These are phyloP conservation scores for Pitta sordida DNA, from an alignment of 2,113 vertebrate genomes.

Conservation along the genomic window DNA sequence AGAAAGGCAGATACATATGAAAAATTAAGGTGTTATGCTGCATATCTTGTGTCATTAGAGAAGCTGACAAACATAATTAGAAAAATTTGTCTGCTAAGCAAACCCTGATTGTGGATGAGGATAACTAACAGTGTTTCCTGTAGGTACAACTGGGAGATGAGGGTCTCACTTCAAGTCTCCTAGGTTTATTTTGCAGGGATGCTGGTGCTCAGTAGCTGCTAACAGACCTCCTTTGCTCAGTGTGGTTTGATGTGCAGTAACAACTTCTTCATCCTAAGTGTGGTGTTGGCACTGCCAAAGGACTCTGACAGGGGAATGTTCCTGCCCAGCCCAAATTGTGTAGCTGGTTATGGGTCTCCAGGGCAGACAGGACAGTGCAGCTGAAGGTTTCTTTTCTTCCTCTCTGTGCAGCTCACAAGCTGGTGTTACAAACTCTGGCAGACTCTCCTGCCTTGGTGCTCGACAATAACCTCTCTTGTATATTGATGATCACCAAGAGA, in stretches of 20 bases:
- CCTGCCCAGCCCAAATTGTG: neutral
- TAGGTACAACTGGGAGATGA: neutral
- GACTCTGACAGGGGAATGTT: neutral
- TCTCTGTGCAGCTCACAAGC: neutral
- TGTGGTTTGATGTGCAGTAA: neutral
- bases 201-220: neutral
- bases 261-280: neutral
- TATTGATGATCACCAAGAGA: neutral
- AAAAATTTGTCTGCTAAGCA: neutral
- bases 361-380: neutral
- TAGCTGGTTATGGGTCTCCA: neutral
- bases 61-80: neutral
- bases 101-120: neutral
- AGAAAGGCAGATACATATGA: neutral
- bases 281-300: neutral
- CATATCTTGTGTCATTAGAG: neutral
- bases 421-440: neutral
- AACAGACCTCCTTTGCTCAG: neutral
- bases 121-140: neutral
- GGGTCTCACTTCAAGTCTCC: fast-evolving
- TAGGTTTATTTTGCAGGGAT: neutral
- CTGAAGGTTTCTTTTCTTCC: neutral
- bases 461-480: neutral
- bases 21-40: neutral
- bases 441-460: neutral